These are phyloP conservation scores for Celastrina argiolus DNA, from an alignment of 2,888 invertebrate species.

Conservation along the genomic window DNA sequence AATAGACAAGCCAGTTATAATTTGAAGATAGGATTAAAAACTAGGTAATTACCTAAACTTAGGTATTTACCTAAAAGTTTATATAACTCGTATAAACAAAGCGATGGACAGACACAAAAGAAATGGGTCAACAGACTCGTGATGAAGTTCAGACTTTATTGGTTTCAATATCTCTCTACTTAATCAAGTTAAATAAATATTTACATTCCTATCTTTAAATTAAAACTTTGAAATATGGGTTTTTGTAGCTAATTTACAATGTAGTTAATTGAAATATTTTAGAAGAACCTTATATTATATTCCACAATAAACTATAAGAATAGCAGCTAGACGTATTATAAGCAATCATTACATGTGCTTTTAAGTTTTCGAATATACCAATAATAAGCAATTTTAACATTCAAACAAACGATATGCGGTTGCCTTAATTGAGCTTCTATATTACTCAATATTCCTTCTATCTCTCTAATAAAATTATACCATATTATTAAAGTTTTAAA, in stretches of 20 bases:
- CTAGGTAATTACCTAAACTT: not conserved
- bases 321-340: not conserved
- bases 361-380: conserved; percentile 7
- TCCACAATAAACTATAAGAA: not conserved
- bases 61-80: not conserved
- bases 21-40: not conserved
- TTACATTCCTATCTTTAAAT: not conserved
- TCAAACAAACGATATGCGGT: conserved; percentile 4
- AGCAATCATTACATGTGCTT: not conserved
- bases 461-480: conserved; percentile 6
- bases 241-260: conserved; percentile 17
- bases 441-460: not conserved
- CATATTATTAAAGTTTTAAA: conserved; percentile 4
- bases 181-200: not conserved
- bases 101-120: too few species aligned
- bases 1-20: not conserved
- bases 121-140: too few species aligned
- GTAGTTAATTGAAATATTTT: not conserved
- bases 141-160: too few species aligned
- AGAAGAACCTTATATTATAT: not conserved
- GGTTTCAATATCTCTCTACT: too few species aligned
- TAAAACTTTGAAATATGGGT: not conserved
- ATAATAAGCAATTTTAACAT: not conserved
- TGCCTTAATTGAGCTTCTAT: conserved; percentile 21
- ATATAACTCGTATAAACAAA: not conserved